Base-by-base conservation (phyloP, 2,888 invertebrate genomes). In the Acholoe squamosa region DNA sequence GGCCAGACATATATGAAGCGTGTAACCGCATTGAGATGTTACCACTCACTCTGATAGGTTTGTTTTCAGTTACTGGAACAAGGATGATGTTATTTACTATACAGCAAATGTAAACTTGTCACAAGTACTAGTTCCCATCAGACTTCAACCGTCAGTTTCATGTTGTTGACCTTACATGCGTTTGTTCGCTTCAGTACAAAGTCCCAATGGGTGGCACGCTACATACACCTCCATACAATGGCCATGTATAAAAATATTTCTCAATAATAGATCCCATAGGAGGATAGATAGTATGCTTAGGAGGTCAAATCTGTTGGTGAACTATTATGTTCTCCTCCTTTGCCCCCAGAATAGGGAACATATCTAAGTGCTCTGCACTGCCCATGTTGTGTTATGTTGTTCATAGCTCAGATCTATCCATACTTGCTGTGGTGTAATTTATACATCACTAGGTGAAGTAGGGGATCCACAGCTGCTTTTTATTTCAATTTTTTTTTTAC, bases 291-390 rank as follows among this genome's bases (percentile, higher is more conserved):
- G 61, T 7, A 61, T n/a, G n/a, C 1, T 19, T 7, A n/a, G 61
- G 61, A 14, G 61, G 61, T n/a, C 1, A 0, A n/a, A 61, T n/a
- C 61, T 61, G 61, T 61, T 19, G 61, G 61, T 61, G 61, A 61
- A 61, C 61, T 61, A 61, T 3, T 12, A n/a, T 3, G 61, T 61
- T 61, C 61, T 61, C 61, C 61, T n/a, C 61, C 61, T 61, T 14
- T 61, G 61, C n/a, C 61, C 61, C 19, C 61, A 61, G n/a, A 61
- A 61, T 61, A 19, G 61, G 61, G 61, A 61, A n/a, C 22, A 61
- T 61, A 61, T 43, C 5, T 43, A 43, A 43, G 61, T 7, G 61
- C n/a, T 61, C 61, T 61, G 61, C 14, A 61, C 1, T n/a, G 61
- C n/a, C 61, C 61, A 61, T 61, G 61, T 61, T n/a, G 61, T 61